These are phyloP conservation scores for Chalcis sispes DNA, from an alignment of 2,888 invertebrate species.

Conservation along the genomic window DNA sequence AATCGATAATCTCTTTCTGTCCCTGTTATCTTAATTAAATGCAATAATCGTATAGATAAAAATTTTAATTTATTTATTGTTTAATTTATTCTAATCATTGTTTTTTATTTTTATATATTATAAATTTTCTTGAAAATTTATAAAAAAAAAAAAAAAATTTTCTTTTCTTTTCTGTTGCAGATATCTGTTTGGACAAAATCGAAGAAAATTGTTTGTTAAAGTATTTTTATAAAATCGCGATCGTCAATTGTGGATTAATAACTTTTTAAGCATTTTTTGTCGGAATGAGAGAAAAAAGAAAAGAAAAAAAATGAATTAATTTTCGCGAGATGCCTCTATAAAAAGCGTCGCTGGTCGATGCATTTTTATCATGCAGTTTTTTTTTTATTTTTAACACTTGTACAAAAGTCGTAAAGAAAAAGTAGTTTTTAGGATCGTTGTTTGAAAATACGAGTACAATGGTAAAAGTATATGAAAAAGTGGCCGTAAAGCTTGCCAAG, in stretches of 20 bases:
- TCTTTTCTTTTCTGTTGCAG: constrained; percentile 68
- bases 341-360: constrained; percentile 48
- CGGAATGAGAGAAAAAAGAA: constrained; percentile 4
- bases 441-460: too few relatives aligned
- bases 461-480: neutral
- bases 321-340: constrained; percentile 15
- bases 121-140: neutral
- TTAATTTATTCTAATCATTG: too few relatives aligned
- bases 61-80: too few relatives aligned
- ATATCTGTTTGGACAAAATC: constrained; percentile 64
- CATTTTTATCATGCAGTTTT: neutral
- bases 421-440: too few relatives aligned
- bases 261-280: constrained; percentile 45
- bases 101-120: neutral
- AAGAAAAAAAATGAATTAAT: neutral
- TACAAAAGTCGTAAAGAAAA: neutral
- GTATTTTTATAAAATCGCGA: constrained; percentile 20
- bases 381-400: constrained; percentile 4
- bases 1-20: too few relatives aligned
- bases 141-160: neutral
- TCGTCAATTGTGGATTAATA: constrained; percentile 9
- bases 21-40: neutral
- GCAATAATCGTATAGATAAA: too few relatives aligned
- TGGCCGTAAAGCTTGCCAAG: constrained; percentile 1
- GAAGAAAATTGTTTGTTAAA: constrained; percentile 20